phyloP scores from a whole-genome alignment of 2,797 vertebrate species.

The Parauchenoglanis ngamensis region DNA sequence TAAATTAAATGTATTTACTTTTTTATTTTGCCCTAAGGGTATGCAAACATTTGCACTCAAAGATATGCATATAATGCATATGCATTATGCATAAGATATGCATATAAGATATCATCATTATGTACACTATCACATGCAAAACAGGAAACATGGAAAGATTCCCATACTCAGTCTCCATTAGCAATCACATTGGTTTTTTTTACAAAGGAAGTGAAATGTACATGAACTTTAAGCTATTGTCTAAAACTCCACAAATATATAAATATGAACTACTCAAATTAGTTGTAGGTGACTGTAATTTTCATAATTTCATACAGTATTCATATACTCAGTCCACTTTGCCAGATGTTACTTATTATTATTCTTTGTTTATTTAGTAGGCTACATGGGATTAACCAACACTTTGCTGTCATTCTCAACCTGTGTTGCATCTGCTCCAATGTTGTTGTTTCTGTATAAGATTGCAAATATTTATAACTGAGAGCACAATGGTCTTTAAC shows the following conservation, averaged over 20 bases:
- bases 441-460: neutral
- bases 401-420: slow-evolving; percentile 8
- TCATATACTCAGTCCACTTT: neutral
- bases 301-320: neutral
- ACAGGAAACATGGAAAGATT: neutral
- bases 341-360: neutral
- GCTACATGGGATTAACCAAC: neutral
- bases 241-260: neutral
- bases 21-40: neutral
- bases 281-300: neutral
- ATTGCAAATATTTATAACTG: slow-evolving; percentile 31
- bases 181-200: neutral
- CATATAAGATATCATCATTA: neutral
- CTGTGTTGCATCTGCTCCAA: neutral
- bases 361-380: neutral
- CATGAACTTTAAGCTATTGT: neutral
- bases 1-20: neutral
- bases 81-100: neutral
- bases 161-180: neutral
- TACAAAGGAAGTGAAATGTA: slow-evolving; percentile 9
- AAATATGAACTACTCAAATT: neutral
- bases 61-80: neutral
- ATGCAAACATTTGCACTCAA: neutral
- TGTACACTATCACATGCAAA: neutral
- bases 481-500: slow-evolving; percentile 37